phyloP scores from a whole-genome alignment of 2,113 vertebrate species.

The Hippocampus zosterae region DNA sequence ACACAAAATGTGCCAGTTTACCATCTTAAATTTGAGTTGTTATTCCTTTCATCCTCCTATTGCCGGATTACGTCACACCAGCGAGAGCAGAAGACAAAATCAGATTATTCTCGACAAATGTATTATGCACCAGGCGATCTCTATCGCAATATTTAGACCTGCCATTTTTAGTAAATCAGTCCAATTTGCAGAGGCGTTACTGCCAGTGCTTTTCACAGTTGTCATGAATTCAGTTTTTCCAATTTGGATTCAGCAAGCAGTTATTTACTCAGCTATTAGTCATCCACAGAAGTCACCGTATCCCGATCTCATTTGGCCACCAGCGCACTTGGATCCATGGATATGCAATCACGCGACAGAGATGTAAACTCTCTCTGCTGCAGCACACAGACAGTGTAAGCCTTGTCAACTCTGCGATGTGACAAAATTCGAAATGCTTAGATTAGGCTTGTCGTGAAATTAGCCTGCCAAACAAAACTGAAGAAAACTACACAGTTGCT shows the following conservation, averaged over 20 bases:
- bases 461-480: conserved; percentile 46
- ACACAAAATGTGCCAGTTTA: conserved; percentile 42
- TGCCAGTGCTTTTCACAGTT: conserved; percentile 22
- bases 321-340: conserved; percentile 17
- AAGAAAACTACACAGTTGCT: conserved; percentile 56
- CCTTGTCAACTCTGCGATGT: conserved; percentile 47
- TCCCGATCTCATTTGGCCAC: conserved; percentile 26
- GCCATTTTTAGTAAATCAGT: conserved; percentile 19
- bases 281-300: conserved; percentile 30
- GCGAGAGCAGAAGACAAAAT: conserved; percentile 41
- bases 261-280: conserved; percentile 36
- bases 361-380: conserved; percentile 45
- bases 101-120: conserved; percentile 41
- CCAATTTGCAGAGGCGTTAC: conserved; percentile 16
- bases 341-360: conserved; percentile 20
- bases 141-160: conserved; percentile 23
- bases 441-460: conserved; percentile 72
- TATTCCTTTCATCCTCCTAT: conserved; percentile 64
- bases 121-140: conserved; percentile 29
- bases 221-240: conserved; percentile 32
- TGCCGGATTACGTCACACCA: conserved; percentile 33
- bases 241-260: conserved; percentile 36
- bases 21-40: conserved; percentile 45
- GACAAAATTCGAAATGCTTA: conserved; percentile 64
- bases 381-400: conserved; percentile 50